Base-by-base conservation (phyloP, 2,888 invertebrate genomes). In the Archips xylosteana region DNA sequence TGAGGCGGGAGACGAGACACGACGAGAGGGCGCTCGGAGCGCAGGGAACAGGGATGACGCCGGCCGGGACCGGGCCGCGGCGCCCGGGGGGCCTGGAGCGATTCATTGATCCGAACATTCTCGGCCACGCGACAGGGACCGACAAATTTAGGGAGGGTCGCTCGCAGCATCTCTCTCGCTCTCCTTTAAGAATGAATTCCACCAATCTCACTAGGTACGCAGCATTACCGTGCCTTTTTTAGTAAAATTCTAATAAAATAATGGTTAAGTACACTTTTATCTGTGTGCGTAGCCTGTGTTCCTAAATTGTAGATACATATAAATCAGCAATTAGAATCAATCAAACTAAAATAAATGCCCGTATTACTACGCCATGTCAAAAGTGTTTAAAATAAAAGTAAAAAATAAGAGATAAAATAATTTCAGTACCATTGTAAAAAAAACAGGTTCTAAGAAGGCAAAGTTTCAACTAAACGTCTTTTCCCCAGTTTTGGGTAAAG, bases 101-200 rank as follows among this genome's bases (percentile, higher is more conserved):
- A 90, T 93, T 94, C 94, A 94, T 94, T 94, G 94, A 94, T 94
- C 92, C 93, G 93, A 92, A 92, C 86, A 76, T 83, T 85, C 87
- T 94, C 94, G 94, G 92, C 83, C 80, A 77, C 79, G 75, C 82
- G 92, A 94, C 82, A 88, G 89, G 86, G 92, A 93, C 83, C 77
- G 83, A 85, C 82, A 81, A 81, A 82, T 54, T 65, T 60, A 63
- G 83, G 83, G 85, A 81, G 81, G 78, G 77, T 79, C 78, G 77
- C 79, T 78, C 77, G 75, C 79, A 82, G 78, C 78, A 75, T 71
- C 78, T 86, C 83, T 78, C 79, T 87, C 84, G 70, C 82, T 85
- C 78, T 67, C 51, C 74, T 75, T 77, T 78, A 71, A 77, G 74
- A 75, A 75, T 75, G 74, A 74, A 74, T 42, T 57, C 42, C 4